These are phyloP conservation scores for Caenorhabditis angaria DNA, from an alignment of 2,888 invertebrate species.

Conservation along the genomic window DNA sequence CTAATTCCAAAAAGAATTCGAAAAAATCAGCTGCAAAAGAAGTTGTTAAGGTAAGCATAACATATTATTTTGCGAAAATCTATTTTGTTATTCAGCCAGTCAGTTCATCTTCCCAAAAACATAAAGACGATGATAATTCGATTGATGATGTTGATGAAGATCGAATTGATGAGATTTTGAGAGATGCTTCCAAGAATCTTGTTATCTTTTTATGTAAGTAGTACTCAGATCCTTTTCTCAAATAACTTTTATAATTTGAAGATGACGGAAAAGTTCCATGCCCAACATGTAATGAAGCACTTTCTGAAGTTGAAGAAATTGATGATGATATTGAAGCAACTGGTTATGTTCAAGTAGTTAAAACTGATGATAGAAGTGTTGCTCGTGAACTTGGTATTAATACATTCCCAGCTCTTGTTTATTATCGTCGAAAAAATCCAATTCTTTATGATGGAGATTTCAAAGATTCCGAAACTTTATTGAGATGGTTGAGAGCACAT, in stretches of 20 bases:
- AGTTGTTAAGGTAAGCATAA: not conserved
- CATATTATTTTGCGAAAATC: not conserved
- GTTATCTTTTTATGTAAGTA: conserved; percentile 92
- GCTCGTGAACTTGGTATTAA: conserved; percentile 95
- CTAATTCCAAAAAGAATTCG: conserved; percentile 10
- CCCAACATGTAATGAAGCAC: conserved; percentile 84
- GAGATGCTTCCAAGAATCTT: conserved; percentile 93
- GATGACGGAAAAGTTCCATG: conserved; percentile 80
- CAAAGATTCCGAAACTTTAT: conserved; percentile 67
- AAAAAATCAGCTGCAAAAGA: conserved; percentile 13
- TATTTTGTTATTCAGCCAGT: not conserved
- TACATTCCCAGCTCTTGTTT: conserved; percentile 93
- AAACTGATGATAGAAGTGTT: conserved; percentile 74
- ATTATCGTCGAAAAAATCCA: conserved; percentile 94
- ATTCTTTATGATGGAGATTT: conserved; percentile 86
- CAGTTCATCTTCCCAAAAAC: conserved; percentile 11
- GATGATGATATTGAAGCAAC: conserved; percentile 83
- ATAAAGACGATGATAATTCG: conserved; percentile 55
- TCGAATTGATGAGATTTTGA: conserved; percentile 91
- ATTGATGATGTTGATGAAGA: conserved; percentile 86
- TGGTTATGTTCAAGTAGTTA: conserved; percentile 72
- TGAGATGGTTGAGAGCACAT: conserved; percentile 71
- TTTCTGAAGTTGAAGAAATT: conserved; percentile 88
- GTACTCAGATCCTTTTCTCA: conserved; percentile 3
- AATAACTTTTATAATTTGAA: conserved; percentile 26